Conservation (phyloP, 2,797 vertebrate genomes). For the Labeo calbasu region DNA sequence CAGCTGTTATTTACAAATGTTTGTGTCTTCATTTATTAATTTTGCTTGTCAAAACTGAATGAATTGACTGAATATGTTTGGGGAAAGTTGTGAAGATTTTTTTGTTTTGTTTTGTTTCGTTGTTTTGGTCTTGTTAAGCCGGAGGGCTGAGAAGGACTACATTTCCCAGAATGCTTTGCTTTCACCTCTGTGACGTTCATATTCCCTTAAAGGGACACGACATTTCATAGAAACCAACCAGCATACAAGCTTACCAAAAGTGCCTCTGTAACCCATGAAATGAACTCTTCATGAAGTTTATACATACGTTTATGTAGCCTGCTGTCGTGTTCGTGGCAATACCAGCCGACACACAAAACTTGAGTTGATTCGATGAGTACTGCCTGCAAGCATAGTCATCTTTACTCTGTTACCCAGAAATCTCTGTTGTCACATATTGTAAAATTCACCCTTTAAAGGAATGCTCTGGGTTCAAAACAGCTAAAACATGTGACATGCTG, state of each 20-base stretch:
- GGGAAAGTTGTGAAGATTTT: constrained; percentile 39
- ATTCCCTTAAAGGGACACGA: constrained; percentile 22
- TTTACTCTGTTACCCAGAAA: constrained; percentile 29
- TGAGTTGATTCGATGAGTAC: not conserved
- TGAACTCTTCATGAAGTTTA: constrained; percentile 40
- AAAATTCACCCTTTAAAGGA: constrained; percentile 10
- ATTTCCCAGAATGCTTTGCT: constrained; percentile 44
- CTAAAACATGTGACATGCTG: not conserved
- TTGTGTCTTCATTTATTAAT: constrained; percentile 64
- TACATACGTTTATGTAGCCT: constrained; percentile 29
- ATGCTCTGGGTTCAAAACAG: not conserved
- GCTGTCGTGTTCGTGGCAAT: constrained; percentile 18
- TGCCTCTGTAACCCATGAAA: constrained; percentile 49
- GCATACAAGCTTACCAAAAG: constrained; percentile 58
- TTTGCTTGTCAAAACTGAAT: constrained; percentile 66
- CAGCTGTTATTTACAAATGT: constrained; percentile 76
- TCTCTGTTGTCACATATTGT: not conserved
- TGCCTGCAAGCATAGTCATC: not conserved
- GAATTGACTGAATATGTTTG: constrained; percentile 77
- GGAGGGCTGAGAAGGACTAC: constrained; percentile 45
- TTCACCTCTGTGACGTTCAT: constrained; percentile 42
- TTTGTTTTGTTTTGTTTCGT: constrained; percentile 28
- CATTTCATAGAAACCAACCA: constrained; percentile 51
- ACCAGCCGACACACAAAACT: not conserved
- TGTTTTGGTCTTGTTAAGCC: constrained; percentile 20